phyloP scores from a whole-genome alignment of 2,797 vertebrate genomes.

The Etheostoma nigrum region DNA sequence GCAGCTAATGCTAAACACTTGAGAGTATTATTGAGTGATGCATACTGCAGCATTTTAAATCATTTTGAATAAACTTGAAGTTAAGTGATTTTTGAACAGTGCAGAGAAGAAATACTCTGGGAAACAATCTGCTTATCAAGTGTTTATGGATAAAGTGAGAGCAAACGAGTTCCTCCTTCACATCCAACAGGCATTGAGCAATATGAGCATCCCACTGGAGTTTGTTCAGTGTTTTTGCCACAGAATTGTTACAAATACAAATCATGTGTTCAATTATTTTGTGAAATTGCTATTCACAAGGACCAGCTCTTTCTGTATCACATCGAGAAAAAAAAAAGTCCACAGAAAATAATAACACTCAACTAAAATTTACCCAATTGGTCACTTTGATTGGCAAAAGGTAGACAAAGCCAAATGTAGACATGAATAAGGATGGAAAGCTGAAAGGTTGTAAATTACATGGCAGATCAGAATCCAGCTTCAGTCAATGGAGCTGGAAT shows the following conservation, averaged over 20 bases:
- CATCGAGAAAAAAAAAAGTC: neutral
- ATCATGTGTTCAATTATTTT: neutral
- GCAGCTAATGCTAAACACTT: neutral
- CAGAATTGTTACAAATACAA: neutral
- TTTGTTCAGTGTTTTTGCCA: neutral
- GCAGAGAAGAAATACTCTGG: neutral
- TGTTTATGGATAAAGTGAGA: neutral
- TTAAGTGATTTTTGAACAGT: neutral
- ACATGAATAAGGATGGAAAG: constrained; percentile 55
- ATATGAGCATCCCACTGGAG: constrained; percentile 8
- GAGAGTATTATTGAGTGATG: neutral
- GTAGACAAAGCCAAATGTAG: constrained; percentile 57
- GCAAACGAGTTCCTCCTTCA: constrained; percentile 19
- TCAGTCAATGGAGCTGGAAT: constrained; percentile 70
- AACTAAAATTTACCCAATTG: constrained; percentile 21
- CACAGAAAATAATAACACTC: neutral
- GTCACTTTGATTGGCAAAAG: constrained; percentile 46
- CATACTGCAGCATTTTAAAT: neutral
- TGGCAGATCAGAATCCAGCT: constrained; percentile 59
- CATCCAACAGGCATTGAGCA: constrained; percentile 8
- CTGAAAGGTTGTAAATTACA: constrained; percentile 73
- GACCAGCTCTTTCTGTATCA: neutral
- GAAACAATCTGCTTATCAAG: constrained; percentile 13
- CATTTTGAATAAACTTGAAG: neutral
- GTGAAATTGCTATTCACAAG: neutral